phyloP scores from a whole-genome alignment of 2,888 invertebrate genomes.

The Uropetala carovei region DNA sequence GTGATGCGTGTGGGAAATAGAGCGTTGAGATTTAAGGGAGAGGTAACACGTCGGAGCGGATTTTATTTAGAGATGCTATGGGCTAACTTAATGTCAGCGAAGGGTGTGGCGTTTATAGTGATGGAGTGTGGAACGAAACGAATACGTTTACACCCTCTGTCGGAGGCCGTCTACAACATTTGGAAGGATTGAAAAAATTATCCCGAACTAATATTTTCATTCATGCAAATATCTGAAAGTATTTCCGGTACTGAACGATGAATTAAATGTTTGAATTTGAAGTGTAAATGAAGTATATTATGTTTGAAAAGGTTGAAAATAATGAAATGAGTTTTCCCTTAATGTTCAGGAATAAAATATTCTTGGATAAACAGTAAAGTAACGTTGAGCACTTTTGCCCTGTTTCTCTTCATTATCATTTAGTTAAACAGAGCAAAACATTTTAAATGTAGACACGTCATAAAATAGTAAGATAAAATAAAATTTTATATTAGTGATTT shows the following conservation, averaged over 20 bases:
- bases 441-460: no score
- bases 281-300: no score
- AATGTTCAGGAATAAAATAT: no score
- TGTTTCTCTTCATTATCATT: no score
- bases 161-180: not conserved
- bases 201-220: not conserved
- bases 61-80: conserved; percentile 8
- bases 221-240: not conserved
- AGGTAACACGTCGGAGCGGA: not conserved
- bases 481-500: no score
- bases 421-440: no score
- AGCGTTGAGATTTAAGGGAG: not conserved
- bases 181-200: not conserved
- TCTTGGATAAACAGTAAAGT: no score
- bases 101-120: not conserved
- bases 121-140: not conserved
- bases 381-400: no score
- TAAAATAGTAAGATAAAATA: no score
- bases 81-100: not conserved
- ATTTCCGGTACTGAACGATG: not conserved
- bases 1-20: conserved; percentile 2
- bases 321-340: no score
- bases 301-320: no score
- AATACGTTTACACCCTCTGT: not conserved
- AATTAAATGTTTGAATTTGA: not conserved